Evolutionary conservation across 2,797 vertebrate genomes (phyloP).

Genomic region (Chromis chromis): DNA sequence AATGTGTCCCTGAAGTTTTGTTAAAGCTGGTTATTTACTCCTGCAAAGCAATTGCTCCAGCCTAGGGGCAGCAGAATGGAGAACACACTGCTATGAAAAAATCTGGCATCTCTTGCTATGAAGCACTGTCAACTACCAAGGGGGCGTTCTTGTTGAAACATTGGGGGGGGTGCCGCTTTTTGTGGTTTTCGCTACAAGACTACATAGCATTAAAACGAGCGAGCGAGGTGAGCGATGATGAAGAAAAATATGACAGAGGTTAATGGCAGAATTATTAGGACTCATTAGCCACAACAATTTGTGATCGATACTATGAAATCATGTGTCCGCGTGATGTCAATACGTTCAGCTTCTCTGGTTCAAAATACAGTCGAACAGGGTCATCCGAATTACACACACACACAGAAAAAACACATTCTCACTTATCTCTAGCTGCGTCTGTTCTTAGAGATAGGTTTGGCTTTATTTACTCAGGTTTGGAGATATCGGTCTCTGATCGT

Average conservation of each 20-base stretch:
- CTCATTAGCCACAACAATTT: slow-evolving; percentile 20
- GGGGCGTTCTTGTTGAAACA: slow-evolving; percentile 73
- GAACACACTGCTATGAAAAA: slow-evolving; percentile 78
- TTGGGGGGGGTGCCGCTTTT: slow-evolving; percentile 61
- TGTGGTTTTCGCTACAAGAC: slow-evolving; percentile 34
- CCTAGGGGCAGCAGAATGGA: slow-evolving; percentile 68
- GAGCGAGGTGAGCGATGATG: neutral
- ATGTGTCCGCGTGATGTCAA: slow-evolving; percentile 10
- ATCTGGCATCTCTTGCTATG: slow-evolving; percentile 71
- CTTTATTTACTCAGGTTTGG: neutral
- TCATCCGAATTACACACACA: neutral
- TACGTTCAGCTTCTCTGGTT: slow-evolving; percentile 2
- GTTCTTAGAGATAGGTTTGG: neutral
- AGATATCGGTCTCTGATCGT: neutral
- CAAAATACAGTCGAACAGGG: neutral
- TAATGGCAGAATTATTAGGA: slow-evolving; percentile 11
- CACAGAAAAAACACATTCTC: neutral
- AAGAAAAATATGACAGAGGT: neutral
- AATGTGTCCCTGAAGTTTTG: slow-evolving; percentile 89
- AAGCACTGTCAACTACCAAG: slow-evolving; percentile 77
- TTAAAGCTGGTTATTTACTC: slow-evolving; percentile 89
- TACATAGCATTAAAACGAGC: slow-evolving; percentile 39
- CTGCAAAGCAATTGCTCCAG: slow-evolving; percentile 81
- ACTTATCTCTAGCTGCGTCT: slow-evolving; percentile 16
- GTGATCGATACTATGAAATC: slow-evolving; percentile 37